These are phyloP conservation scores for Tadarida brasiliensis DNA, from an alignment of 2,797 vertebrate genomes.

Conservation along the genomic window DNA sequence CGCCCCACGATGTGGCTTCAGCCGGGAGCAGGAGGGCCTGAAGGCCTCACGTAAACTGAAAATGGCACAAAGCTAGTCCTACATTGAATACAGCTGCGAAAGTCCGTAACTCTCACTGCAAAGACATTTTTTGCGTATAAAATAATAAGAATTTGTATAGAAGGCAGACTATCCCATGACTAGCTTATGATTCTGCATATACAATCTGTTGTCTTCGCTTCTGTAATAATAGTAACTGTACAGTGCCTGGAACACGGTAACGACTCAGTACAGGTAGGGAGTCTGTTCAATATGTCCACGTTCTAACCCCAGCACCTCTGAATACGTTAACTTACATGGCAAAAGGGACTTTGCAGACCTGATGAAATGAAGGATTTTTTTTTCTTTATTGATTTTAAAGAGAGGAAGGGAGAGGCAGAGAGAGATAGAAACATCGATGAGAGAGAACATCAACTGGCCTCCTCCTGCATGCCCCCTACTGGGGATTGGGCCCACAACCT, in stretches of 20 bases:
- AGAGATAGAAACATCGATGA: no score
- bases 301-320: not conserved
- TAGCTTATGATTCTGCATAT: not conserved
- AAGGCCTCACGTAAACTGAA: not conserved
- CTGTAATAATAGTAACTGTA: not conserved
- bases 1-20: not conserved
- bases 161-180: not conserved
- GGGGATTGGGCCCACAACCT: no score
- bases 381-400: no score
- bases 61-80: not conserved
- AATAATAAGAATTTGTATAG: not conserved
- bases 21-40: not conserved
- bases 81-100: not conserved
- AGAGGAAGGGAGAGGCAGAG: no score
- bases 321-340: not conserved
- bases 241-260: not conserved
- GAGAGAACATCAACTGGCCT: no score
- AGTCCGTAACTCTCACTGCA: not conserved
- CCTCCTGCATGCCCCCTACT: no score
- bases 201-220: not conserved
- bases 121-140: not conserved
- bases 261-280: not conserved
- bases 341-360: not conserved
- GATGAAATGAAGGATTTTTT: not conserved
- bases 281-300: accelerated